A percentile compares a stretch with the other conserved stretches of the same genome.
Conservation (phyloP, 2,888 invertebrate species). For the Morpho achilles region DNA sequence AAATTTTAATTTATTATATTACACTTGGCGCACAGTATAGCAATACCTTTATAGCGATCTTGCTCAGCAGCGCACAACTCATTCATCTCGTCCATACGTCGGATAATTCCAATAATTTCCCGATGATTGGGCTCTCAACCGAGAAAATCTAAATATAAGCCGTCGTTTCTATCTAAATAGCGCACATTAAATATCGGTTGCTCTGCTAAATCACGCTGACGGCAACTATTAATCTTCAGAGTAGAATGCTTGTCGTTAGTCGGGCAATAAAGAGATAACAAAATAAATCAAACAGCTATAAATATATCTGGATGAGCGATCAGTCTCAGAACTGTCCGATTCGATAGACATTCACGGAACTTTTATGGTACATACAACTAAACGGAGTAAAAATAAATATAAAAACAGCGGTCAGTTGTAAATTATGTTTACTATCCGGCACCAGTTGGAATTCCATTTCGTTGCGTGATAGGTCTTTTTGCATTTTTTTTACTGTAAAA, state of each 20-base stretch:
- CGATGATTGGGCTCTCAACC: slow-evolving; percentile 59
- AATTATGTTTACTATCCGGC: slow-evolving; percentile 65
- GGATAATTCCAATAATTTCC: slow-evolving; percentile 30
- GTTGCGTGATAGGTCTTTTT: slow-evolving; percentile 33
- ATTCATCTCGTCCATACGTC: slow-evolving; percentile 18
- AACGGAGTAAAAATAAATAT: slow-evolving; percentile 63
- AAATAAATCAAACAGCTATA: slow-evolving; percentile 77
- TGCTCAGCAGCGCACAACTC: background rate
- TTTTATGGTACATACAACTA: slow-evolving; percentile 62
- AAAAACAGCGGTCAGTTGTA: slow-evolving; percentile 60
- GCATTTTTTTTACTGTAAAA: background rate
- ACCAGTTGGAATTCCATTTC: slow-evolving; percentile 42
- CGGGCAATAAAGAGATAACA: slow-evolving; percentile 76
- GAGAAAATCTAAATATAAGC: slow-evolving; percentile 67
- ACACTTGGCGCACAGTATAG: background rate
- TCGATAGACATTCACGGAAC: slow-evolving; percentile 67
- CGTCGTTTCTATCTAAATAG: slow-evolving; percentile 68
- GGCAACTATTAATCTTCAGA: slow-evolving; percentile 73
- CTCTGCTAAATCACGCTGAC: slow-evolving; percentile 77
- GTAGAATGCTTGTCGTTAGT: slow-evolving; percentile 76
- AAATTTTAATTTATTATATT: background rate
- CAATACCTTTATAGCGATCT: background rate
- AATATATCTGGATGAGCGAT: slow-evolving; percentile 72
- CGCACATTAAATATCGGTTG: slow-evolving; percentile 74
- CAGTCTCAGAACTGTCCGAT: slow-evolving; percentile 66